Conservation (phyloP, 2,888 invertebrate species). For the Pardosa pseudoannulata region DNA sequence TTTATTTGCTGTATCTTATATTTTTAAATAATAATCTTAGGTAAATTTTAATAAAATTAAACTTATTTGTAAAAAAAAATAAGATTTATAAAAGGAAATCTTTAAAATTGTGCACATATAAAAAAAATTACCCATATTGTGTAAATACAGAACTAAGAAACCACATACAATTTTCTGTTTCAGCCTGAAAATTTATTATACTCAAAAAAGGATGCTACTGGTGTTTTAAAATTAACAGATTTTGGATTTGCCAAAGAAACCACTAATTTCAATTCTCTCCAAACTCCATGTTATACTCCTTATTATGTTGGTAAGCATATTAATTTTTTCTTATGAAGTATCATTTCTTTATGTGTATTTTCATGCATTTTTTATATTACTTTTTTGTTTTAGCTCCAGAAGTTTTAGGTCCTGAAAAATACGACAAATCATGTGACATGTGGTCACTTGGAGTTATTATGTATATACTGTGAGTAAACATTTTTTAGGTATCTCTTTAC, state of each 20-base stretch:
- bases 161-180: constrained; percentile 13
- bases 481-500: background rate
- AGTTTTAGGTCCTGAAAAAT: constrained; percentile 97
- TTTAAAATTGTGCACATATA: no score
- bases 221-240: constrained; percentile 96
- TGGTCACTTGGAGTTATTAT: constrained; percentile 99
- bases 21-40: no score
- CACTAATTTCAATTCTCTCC: constrained; percentile 88
- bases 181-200: constrained; percentile 92
- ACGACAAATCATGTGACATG: constrained; percentile 99
- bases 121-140: no score
- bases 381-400: constrained; percentile 81
- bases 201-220: constrained; percentile 82
- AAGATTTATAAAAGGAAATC: no score
- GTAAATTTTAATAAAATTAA: no score
- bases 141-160: no score
- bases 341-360: no score
- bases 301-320: constrained; percentile 92
- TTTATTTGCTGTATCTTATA: no score
- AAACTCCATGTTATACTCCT: constrained; percentile 99
- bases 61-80: no score
- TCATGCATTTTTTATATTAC: no score
- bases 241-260: constrained; percentile 99
- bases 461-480: constrained; percentile 90
- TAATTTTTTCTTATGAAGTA: background rate